Evolutionary conservation across 2,113 vertebrate species (phyloP), one percentile per base, ranked within the genome.

Genomic region (Rissa tridactyla): DNA sequence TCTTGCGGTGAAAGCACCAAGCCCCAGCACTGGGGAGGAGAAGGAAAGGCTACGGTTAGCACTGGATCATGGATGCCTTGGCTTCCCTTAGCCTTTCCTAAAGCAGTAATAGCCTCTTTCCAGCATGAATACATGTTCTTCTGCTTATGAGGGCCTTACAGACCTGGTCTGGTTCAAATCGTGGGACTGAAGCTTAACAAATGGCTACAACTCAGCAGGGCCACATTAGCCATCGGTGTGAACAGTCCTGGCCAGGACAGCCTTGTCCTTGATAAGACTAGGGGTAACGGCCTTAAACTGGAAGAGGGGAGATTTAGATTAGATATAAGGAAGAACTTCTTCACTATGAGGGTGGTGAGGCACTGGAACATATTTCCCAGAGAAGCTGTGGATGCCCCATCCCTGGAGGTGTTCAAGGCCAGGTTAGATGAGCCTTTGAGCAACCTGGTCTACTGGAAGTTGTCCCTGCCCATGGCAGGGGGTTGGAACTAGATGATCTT

Each of bases 221-320:
- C 27, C 60, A 52, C 20, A 11, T 10, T 8, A 51, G 57, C 44
- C 68, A 30, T 15, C 0, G 0, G 1, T 46, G 30, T 62, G 65
- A 62, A 13, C 34, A 60, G n/a, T 36, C 44, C 44, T 82, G 64
- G n/a, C 26, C 2, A 2, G 25, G 25, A 23, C 20, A 25, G 38
- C 38, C 38, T 42, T 64, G 38, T 64, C 17, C 17, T 29, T 42
- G 38, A 64, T 30, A 30, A 18, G 16, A 64, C 13, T 12, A 42
- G 38, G 27, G 38, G 18, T 29, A 64, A 42, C 12, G 18, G 18
- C 26, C 29, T 64, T 64, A 42, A 30, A 64, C 27, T 64, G 38
- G 27, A 42, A 64, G 18, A 42, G 8, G 5, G 26, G 13, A 64
- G 61, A 64, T 64, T 40, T 64, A 29, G 38, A 42, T 29, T 29